phyloP scores from a whole-genome alignment of 2,888 invertebrate genomes.

The Zygogramma bicolorata region DNA sequence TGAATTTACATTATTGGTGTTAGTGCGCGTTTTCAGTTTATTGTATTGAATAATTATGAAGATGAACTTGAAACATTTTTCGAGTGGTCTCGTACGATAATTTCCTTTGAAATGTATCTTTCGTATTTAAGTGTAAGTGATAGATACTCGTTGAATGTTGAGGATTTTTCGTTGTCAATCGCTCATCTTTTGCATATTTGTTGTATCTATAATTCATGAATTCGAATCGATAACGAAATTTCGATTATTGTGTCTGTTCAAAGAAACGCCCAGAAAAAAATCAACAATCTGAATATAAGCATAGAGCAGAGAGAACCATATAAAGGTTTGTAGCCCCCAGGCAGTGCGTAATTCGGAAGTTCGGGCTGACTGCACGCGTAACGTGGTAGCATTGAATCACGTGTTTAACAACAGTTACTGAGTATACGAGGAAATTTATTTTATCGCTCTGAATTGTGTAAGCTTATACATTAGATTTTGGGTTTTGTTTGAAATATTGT shows the following conservation, averaged over 20 bases:
- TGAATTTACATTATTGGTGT: slow-evolving; percentile 19
- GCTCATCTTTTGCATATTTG: neutral
- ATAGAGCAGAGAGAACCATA: slow-evolving; percentile 18
- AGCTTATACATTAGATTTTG: neutral
- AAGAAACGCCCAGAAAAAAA: neutral
- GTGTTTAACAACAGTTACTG: slow-evolving; percentile 41
- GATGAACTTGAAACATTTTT: neutral
- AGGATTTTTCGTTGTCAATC: too few relatives aligned
- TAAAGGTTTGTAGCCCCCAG: slow-evolving; percentile 38
- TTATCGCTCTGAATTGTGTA: neutral
- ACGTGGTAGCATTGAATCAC: slow-evolving; percentile 41
- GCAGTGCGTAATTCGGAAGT: slow-evolving; percentile 40
- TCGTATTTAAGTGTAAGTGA: too few relatives aligned
- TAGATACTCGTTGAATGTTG: too few relatives aligned
- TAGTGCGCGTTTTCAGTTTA: neutral
- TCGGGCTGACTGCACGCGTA: slow-evolving; percentile 40
- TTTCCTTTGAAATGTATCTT: neutral
- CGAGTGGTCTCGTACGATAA: neutral
- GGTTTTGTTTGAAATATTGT: neutral
- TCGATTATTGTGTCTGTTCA: neutral
- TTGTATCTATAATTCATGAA: neutral
- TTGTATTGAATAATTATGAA: neutral
- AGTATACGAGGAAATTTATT: neutral
- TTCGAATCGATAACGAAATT: neutral
- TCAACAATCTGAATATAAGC: neutral